These are phyloP conservation scores for Apaloderma vittatum DNA, from an alignment of 2,113 vertebrate genomes.

Conservation along the genomic window DNA sequence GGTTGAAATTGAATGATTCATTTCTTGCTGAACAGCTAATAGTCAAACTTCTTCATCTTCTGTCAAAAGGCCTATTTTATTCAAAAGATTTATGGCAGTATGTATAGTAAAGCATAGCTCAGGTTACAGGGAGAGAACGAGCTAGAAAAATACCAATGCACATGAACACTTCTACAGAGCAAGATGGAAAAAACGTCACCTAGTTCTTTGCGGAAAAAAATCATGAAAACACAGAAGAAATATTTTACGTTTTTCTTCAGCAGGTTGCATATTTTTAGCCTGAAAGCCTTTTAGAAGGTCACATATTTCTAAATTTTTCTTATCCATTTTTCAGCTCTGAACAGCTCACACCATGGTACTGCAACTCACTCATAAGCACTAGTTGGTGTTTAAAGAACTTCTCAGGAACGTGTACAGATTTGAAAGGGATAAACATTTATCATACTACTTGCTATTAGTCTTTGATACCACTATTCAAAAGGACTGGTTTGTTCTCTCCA, in stretches of 20 bases:
- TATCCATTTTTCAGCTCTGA: neutral
- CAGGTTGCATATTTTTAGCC: neutral
- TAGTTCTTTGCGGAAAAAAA: neutral
- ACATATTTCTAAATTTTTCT: neutral
- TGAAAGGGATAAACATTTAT: neutral
- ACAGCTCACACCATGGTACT: neutral
- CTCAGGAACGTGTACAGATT: neutral
- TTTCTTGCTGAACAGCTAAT: constrained; percentile 16
- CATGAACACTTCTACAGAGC: neutral
- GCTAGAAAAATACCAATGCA: neutral
- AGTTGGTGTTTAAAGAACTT: neutral
- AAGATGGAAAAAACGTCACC: neutral
- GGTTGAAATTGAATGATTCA: constrained; percentile 36
- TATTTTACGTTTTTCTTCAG: neutral
- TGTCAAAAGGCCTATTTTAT: constrained; percentile 42
- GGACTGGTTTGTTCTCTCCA: neutral
- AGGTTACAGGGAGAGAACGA: neutral
- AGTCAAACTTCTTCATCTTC: constrained; percentile 38
- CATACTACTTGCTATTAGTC: neutral
- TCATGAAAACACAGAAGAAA: neutral
- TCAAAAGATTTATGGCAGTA: constrained; percentile 18
- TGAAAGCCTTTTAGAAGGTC: neutral
- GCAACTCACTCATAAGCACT: neutral
- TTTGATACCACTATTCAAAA: neutral
- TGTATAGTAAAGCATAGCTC: neutral